Conservation (phyloP, 2,888 invertebrate genomes). For the Chaitophorus viminalis region DNA sequence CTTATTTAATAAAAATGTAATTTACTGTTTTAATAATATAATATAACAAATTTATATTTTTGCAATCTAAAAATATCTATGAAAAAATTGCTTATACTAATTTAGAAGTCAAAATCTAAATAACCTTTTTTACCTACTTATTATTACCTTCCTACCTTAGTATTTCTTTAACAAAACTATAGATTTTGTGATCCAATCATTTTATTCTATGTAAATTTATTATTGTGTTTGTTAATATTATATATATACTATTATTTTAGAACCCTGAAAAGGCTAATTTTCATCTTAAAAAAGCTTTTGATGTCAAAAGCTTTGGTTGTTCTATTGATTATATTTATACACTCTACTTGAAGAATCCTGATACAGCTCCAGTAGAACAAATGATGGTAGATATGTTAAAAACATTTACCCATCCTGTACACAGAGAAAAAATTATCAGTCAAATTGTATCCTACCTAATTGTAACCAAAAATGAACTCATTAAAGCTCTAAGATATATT, state of each 20-base stretch:
- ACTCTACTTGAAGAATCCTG: neutral
- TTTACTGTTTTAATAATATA: neutral
- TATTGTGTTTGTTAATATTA: too few relatives aligned
- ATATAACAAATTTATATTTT: neutral
- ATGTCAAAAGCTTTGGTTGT: slow-evolving; percentile 34
- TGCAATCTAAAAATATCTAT: neutral
- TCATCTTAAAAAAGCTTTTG: slow-evolving; percentile 33
- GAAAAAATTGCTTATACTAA: too few relatives aligned
- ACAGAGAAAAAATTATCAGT: slow-evolving; percentile 40
- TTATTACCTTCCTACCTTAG: too few relatives aligned
- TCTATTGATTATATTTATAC: slow-evolving; percentile 44
- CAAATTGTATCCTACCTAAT: slow-evolving; percentile 41
- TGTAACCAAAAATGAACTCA: slow-evolving; percentile 13
- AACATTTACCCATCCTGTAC: slow-evolving; percentile 31
- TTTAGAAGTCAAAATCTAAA: too few relatives aligned
- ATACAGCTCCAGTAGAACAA: slow-evolving; percentile 16
- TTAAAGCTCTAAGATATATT: slow-evolving; percentile 25
- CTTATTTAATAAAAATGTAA: slow-evolving; percentile 38
- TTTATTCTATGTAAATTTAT: neutral
- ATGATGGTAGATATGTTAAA: slow-evolving; percentile 38
- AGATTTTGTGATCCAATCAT: too few relatives aligned
- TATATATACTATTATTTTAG: slow-evolving; percentile 8
- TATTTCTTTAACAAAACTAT: neutral
- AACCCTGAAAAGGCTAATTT: slow-evolving; percentile 3
- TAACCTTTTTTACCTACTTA: too few relatives aligned